These are phyloP conservation scores for Dendrolimus houi DNA, from an alignment of 2,888 invertebrate genomes.

Conservation along the genomic window DNA sequence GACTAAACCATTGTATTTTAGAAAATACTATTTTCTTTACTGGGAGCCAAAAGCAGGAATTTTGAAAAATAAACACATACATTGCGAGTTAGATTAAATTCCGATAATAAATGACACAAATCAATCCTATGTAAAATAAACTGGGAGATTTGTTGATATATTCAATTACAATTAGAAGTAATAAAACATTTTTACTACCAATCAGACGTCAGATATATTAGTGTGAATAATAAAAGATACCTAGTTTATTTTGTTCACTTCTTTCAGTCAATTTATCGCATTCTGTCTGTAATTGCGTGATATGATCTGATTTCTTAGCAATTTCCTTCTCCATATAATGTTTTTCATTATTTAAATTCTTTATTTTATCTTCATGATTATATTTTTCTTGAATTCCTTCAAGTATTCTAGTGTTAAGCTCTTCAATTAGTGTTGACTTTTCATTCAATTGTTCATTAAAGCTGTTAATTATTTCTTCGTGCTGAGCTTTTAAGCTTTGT, in stretches of 20 bases:
- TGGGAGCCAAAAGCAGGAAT: no score
- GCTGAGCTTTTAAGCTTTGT: constrained; percentile 16
- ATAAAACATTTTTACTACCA: no score
- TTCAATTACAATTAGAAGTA: no score
- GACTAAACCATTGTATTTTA: no score
- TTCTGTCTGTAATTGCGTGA: constrained; percentile 20
- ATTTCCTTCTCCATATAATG: constrained; percentile 19
- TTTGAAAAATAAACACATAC: neutral
- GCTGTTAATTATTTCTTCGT: constrained; percentile 15
- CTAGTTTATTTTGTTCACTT: constrained; percentile 21
- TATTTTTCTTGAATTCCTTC: constrained; percentile 18
- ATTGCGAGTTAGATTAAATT: no score
- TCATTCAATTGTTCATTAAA: constrained; percentile 20
- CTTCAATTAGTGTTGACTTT: constrained; percentile 18
- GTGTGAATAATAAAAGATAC: constrained; percentile 16
- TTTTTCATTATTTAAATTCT: constrained; percentile 22
- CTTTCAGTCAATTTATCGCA: constrained; percentile 17
- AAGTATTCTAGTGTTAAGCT: constrained; percentile 17
- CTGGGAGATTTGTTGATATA: neutral
- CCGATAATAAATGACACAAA: no score
- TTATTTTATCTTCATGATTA: constrained; percentile 16
- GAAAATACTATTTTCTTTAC: no score
- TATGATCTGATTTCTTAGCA: constrained; percentile 18
- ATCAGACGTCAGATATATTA: no score
- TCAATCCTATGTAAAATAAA: no score